These are phyloP conservation scores for Limnephilus rhombicus DNA, from an alignment of 2,888 invertebrate genomes.

Conservation along the genomic window DNA sequence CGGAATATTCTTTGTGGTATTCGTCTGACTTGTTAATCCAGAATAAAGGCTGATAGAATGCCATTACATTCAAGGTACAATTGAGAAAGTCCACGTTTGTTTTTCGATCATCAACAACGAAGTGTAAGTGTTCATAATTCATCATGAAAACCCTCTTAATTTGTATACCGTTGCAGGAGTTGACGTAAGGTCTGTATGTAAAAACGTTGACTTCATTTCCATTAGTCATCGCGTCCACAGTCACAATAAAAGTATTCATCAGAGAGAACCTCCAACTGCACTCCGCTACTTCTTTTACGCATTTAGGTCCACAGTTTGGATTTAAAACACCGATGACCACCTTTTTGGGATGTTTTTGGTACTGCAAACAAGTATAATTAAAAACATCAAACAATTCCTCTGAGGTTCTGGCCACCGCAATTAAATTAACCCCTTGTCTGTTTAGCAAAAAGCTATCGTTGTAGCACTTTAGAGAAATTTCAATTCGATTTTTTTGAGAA, in stretches of 20 bases:
- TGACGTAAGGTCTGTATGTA: constrained; percentile 22
- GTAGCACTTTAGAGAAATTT: not conserved
- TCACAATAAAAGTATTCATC: constrained; percentile 26
- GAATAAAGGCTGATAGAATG: not conserved
- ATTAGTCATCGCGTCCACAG: not conserved
- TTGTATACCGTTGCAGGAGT: not conserved
- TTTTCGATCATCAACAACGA: not conserved
- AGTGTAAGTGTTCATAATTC: not conserved
- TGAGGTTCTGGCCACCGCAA: not conserved
- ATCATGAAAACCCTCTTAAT: not conserved
- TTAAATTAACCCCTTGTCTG: not conserved
- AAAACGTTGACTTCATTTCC: not conserved
- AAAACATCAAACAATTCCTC: constrained; percentile 5
- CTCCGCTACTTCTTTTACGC: constrained; percentile 5
- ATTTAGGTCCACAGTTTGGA: constrained; percentile 19
- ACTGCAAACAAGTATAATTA: constrained; percentile 12
- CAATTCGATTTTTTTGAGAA: not conserved
- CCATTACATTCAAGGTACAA: not conserved
- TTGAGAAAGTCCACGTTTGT: not conserved
- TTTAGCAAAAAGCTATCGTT: not conserved
- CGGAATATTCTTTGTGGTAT: not conserved
- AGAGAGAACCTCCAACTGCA: constrained; percentile 17
- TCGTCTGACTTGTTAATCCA: not conserved
- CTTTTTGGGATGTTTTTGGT: not conserved
- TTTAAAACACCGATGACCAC: constrained; percentile 16